Evolutionary conservation across 1,140 invertebrate species (phyloP).

Genomic region (Drosophila lacteicornis): DNA sequence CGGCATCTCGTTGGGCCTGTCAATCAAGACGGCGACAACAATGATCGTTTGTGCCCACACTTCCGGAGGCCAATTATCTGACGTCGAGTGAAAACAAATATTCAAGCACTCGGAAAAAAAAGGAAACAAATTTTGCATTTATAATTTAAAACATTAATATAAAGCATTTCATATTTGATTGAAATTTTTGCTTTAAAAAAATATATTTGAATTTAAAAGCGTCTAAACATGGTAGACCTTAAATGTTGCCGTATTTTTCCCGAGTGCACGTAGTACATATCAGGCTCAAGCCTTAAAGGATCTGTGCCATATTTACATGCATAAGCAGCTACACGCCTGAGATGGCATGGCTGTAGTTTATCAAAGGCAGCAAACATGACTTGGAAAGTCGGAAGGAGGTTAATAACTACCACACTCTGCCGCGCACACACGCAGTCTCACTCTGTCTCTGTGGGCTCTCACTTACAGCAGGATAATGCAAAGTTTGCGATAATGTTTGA

Average conservation of each 20-base stretch:
- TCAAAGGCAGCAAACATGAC: slow-evolving; percentile 28
- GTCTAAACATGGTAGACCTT: neutral
- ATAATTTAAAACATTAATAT: neutral
- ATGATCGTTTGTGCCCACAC: slow-evolving; percentile 27
- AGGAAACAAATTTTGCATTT: neutral
- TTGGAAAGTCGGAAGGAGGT: slow-evolving; percentile 51
- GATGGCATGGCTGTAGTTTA: slow-evolving; percentile 40
- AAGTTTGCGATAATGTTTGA: slow-evolving; percentile 52
- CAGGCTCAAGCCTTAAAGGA: slow-evolving; percentile 15
- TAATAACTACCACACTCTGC: slow-evolving; percentile 57
- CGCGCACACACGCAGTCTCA: neutral
- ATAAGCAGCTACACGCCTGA: slow-evolving; percentile 53
- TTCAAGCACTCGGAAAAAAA: neutral
- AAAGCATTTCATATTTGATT: neutral
- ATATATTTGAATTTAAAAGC: neutral
- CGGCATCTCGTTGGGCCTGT: slow-evolving; percentile 33
- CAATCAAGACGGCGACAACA: slow-evolving; percentile 20
- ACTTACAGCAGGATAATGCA: slow-evolving; percentile 49
- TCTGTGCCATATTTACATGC: slow-evolving; percentile 27
- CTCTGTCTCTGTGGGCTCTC: slow-evolving; percentile 1
- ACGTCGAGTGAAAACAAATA: slow-evolving; percentile 29
- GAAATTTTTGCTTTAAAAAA: neutral
- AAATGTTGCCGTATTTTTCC: slow-evolving; percentile 15
- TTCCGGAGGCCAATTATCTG: slow-evolving; percentile 39
- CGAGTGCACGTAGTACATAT: neutral